Base-by-base conservation (phyloP, 2,888 invertebrate genomes). In the Aphodius granarius region DNA sequence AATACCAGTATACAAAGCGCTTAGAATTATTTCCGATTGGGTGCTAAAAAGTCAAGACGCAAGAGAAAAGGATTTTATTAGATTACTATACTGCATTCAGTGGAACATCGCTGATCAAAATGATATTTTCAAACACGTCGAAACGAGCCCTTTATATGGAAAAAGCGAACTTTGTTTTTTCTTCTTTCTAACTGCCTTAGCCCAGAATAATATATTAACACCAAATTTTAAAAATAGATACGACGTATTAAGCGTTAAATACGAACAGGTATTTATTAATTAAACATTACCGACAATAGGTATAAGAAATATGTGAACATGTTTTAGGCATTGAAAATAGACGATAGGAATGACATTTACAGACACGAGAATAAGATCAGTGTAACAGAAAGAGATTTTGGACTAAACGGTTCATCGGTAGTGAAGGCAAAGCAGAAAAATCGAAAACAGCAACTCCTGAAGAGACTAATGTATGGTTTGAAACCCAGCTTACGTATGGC, bases 81-180 rank as follows among this genome's bases (percentile, higher is more conserved):
- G 88, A 72, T 83, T 92, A 19, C 85, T 92, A 71, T 86, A 85
- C 23, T 88, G 88, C 80, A 86, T 90, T 73, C 87, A 88, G 76
- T 89, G 89, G 86, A 86, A 85, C 74, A 84, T 85, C 76, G 82
- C 89, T 77, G 88, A 89, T 81, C 87, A 87, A n/a, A 84, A 85
- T 72, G 86, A 87, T 78, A 88, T 89, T 77, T 87, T 87, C 70
- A 89, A 89, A 79, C 90, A 91, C 79, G 86, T 92, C 75, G 90
- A 91, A 79, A 88, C 86, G 22, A 90, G 91, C 78, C 87, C 89
- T 65, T 85, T 92, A 72, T 91, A 91, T 83, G 87, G 87, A 17
- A 89, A 89, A 74, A 91, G 90, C 81, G 90, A 91, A 81, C 84
- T 89, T 66, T 90, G 90, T 81, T 86, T 91, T 73, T 91, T 89